These are phyloP conservation scores for Pristionchus fissidentatus DNA, from an alignment of 2,888 invertebrate genomes.

Conservation along the genomic window DNA sequence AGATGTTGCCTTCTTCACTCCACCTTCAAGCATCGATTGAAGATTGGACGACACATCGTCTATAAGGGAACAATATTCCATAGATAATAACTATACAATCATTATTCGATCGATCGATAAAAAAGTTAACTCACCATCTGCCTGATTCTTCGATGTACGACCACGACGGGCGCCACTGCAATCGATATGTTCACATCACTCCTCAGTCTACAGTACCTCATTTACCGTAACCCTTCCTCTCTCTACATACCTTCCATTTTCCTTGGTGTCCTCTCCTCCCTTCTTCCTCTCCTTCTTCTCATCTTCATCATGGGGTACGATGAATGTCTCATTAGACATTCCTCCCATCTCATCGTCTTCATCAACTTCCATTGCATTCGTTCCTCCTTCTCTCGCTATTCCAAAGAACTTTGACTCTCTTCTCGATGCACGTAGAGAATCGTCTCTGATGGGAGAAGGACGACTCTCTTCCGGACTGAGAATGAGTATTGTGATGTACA, in stretches of 20 bases:
- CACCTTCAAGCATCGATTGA: not conserved
- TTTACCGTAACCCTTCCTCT: not conserved
- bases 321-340: not conserved
- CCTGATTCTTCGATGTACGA: too few relatives aligned
- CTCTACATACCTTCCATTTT: not conserved
- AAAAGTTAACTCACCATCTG: too few relatives aligned
- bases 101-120: not conserved
- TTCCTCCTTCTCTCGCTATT: not conserved
- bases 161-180: not conserved
- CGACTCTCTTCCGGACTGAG: not conserved
- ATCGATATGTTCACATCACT: not conserved
- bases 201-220: not conserved
- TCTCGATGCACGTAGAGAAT: not conserved
- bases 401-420: not conserved
- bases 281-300: not conserved
- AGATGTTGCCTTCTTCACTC: not conserved
- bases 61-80: too few relatives aligned
- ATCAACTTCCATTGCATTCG: not conserved
- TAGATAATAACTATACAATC: too few relatives aligned
- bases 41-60: too few relatives aligned
- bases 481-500: too few relatives aligned
- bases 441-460: constrained; percentile 25
- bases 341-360: not conserved
- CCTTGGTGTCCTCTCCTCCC: not conserved
- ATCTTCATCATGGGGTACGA: not conserved